Evolutionary conservation across 1,140 invertebrate genomes (phyloP), one percentile per base, ranked within the genome.

Genomic region (Microplitis mediator): DNA sequence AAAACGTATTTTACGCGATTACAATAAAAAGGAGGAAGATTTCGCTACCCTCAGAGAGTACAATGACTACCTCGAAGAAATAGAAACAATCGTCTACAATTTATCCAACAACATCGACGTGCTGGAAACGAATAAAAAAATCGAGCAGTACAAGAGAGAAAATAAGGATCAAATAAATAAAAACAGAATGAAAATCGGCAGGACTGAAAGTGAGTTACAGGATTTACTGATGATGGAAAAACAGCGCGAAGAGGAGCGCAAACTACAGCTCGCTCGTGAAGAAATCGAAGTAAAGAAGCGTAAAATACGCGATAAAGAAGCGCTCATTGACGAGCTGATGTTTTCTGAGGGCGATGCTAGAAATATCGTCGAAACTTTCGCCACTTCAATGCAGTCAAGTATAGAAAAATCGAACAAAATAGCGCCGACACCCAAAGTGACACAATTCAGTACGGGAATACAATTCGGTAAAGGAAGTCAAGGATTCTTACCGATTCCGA

Each of bases 141-240:
- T 99, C 76, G 96, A 99, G 79, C 92, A 95, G 73, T 99, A 98
- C 85, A 97, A 97, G 84, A 95, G 92, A 74, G 95, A 98, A 75
- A 98, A 99, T 84, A 94, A 93, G 75, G 97, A 98, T 54, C 84
- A 92, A 65, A 99, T 99, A 72, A 89, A 93, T 76, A 96, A 95
- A 78, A 98, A 96, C 83, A 95, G 94, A 84, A 90, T 90, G 1
- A 92, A 91, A 82, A 82, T 93, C 14, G 92, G 92, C 67, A 88
- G 91, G 79, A 90, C 90, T 78, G 93, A 94, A 83, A 88, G 95
- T 77, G 95, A 97, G 80, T 82, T 99, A 52, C 95, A 97, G 79
- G 92, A 95, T 83, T 88, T 98, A 71, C 85, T 99, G 52, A 95
- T 98, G 81, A 85, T 95, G 58, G 96, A 98, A 80, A 92, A 91